Base-by-base conservation (phyloP, 2,113 vertebrate genomes). In the Numida meleagris region DNA sequence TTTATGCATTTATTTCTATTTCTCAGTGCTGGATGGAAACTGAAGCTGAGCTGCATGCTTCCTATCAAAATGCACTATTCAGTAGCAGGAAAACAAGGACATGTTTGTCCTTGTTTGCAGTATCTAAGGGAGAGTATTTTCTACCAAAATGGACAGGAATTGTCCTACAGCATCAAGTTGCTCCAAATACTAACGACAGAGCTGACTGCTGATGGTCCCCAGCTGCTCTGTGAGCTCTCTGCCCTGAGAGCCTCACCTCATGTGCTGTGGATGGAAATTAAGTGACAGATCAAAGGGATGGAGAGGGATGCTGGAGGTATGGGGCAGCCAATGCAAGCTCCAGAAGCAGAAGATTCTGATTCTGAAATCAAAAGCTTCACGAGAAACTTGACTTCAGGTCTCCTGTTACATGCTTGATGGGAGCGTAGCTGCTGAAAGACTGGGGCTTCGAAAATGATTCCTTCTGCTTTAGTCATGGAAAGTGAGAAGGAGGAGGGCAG, bases 201-300 rank as follows among this genome's bases (percentile, higher is more conserved):
- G 11, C 29, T 92, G 21, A 76, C 20, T 3, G 6, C 18, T 21
- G 31, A 70, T 51, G 25, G 42, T 3, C 19, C 0, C 1, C 66
- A 65, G 6, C n/a, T 8, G 17, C 0, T 3, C 27, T 50, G 36
- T 15, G 46, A 58, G 20, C 20, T 31, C 10, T 48, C 15, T 67
- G 42, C 10, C 16, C n/a, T 18, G 36, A 45, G 70, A 19, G 38
- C 46, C 55, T 38, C 12, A 29, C 8, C n/a, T 74, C 2, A 1
- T 17, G 24, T 59, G 51, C 59, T 1, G 0, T 8, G 50, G 21
- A 25, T 75, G 38, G 46, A 55, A 19, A 13, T 59, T 17, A 78
- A 65, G 12, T 0, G 0, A 42, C 0, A 1, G 8, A 51, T 23
- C 50, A 24, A 14, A 2, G 10, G 6, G 8, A 4, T 53, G 4